Evolutionary conservation across 2,113 vertebrate genomes (phyloP).

Genomic region (Clupea harengus): DNA sequence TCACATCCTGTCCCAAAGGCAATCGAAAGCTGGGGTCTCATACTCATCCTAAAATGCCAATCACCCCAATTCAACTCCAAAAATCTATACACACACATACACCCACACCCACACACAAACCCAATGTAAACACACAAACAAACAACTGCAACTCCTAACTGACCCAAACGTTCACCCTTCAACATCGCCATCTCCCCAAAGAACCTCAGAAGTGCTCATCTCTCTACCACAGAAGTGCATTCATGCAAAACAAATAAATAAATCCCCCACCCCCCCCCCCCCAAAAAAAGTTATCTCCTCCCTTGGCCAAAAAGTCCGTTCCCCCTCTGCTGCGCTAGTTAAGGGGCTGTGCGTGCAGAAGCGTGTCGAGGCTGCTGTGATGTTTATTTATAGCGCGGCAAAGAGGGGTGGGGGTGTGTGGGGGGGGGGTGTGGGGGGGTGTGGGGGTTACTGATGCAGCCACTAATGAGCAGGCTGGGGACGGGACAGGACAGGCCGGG

Average conservation of each 20-base stretch:
- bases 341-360: background rate
- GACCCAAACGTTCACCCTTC: background rate
- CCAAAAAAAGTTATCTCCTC: background rate
- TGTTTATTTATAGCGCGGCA: background rate
- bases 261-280: background rate
- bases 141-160: background rate
- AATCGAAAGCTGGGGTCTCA: background rate
- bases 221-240: background rate
- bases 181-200: background rate
- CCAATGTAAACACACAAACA: background rate
- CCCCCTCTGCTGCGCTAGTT: background rate
- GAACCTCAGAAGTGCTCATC: background rate
- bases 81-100: background rate
- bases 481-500: constrained; percentile 40
- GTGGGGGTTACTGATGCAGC: constrained; percentile 57
- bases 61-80: background rate
- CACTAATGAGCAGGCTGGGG: constrained; percentile 61
- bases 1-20: background rate
- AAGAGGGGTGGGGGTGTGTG: background rate
- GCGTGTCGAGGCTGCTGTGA: background rate
- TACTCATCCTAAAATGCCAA: background rate
- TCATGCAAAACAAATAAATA: background rate
- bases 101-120: background rate
- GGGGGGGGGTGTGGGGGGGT: constrained; percentile 19
- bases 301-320: background rate